These are phyloP conservation scores for Tetraneura akinire DNA, from an alignment of 1,140 invertebrate species.

Conservation along the genomic window DNA sequence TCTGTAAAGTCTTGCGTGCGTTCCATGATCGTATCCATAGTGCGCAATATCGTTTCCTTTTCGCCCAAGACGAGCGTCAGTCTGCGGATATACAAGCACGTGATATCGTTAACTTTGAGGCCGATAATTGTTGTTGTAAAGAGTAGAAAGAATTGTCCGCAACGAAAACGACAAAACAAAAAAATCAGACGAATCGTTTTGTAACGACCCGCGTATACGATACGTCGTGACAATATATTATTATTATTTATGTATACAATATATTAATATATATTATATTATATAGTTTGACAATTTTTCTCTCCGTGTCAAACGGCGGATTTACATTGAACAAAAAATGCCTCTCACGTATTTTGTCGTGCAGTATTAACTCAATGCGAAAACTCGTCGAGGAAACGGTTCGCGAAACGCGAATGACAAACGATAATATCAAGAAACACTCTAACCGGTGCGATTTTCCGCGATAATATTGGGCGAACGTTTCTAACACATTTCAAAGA, in stretches of 20 bases:
- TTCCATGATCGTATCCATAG: conserved; percentile 89
- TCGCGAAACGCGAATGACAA: conserved; percentile 13
- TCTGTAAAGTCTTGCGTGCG: conserved; percentile 98
- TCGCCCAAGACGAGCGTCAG: conserved; percentile 55
- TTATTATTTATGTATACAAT: no score
- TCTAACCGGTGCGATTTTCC: no score
- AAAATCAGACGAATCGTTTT: conserved; percentile 1
- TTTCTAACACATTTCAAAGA: no score
- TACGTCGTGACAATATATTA: no score
- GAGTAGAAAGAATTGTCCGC: no score
- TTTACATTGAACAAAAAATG: not conserved
- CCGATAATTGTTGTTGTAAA: not conserved
- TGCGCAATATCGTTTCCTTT: conserved; percentile 72
- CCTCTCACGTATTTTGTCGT: no score
- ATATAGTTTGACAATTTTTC: not conserved
- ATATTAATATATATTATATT: conserved; percentile 58
- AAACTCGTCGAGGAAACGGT: not conserved
- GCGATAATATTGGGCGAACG: no score
- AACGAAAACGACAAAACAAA: no score
- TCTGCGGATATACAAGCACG: conserved; percentile 24
- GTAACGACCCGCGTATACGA: conserved; percentile 26
- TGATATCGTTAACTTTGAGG: not conserved
- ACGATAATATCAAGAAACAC: no score
- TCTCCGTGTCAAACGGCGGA: not conserved
- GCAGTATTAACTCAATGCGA: not conserved